These are phyloP conservation scores for Xenops minutus DNA, from an alignment of 2,797 vertebrate species.

Conservation along the genomic window DNA sequence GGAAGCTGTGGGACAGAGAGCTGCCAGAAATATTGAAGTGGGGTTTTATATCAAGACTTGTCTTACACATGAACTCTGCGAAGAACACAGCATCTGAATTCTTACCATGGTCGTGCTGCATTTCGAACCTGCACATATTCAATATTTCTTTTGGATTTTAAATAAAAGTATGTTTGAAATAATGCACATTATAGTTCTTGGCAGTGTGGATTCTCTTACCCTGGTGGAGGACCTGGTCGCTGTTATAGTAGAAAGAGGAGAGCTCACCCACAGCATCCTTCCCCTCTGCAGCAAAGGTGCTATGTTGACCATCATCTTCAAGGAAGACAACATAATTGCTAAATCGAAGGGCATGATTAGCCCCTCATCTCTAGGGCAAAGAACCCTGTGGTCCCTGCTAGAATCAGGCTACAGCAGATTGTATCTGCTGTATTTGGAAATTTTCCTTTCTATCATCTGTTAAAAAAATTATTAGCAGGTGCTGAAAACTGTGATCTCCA, in stretches of 20 bases:
- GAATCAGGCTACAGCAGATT: conserved; percentile 39
- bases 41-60: background rate
- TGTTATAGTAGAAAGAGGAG: background rate
- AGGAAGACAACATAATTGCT: background rate
- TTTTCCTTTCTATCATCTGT: conserved; percentile 57
- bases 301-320: background rate
- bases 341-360: background rate
- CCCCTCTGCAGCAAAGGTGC: background rate
- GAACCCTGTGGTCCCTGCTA: background rate
- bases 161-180: background rate
- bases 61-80: background rate
- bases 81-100: background rate
- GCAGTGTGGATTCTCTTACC: background rate
- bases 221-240: accelerated
- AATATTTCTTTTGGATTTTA: background rate
- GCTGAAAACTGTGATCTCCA: conserved; percentile 30
- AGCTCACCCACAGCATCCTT: background rate
- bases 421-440: conserved; percentile 27
- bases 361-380: conserved; percentile 4
- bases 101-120: accelerated
- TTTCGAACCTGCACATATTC: background rate
- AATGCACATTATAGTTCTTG: background rate
- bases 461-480: conserved; percentile 65
- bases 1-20: background rate
- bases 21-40: background rate